Base-by-base conservation (phyloP, 2,797 vertebrate species). In the Coilia nasus region DNA sequence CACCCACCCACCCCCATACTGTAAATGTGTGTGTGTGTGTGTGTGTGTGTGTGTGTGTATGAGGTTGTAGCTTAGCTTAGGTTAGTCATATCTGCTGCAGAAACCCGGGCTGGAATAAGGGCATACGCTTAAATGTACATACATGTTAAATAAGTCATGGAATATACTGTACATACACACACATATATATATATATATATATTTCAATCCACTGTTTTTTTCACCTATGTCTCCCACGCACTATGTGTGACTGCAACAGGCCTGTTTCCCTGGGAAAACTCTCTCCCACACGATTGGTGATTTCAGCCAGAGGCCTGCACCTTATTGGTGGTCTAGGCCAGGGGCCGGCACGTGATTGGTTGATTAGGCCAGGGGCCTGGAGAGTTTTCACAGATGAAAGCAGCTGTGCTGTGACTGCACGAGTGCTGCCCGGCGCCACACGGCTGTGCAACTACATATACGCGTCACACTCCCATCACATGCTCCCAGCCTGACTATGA, bases 91-190 rank as follows among this genome's bases (percentile, higher is more conserved):
- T 78, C 71, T 44, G 35, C 35, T 41, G 28, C 67, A 35, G 71
- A 78, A 41, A 7, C 71, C 71, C 19, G 17, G 71, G 31, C 10
- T 19, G 35, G 71, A 25, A 44, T 31, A 44, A 78, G 31, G 71
- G 71, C 71, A 78, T 78, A 78, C 17, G 31, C 31, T 78, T 7
- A 44, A 78, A 78, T 78, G 71, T 41, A 78, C 31, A 41, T 78
- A 78, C 71, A 78, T 78, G 71, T 78, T 78, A 78, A 44, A 78
- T 78, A 78, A 44, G 71, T 78, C 71, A 78, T 78, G 35, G 71
- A 78, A 21, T 78, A 78, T 78, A 44, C 71, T 41, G 71, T 41
- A 75, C 44, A 78, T 19, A 78, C 19, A 75, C 31, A 44, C 19
- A 78, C 19, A 44, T 44, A 44, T 12, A 67, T 25, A 64, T 64